These are phyloP conservation scores for Branchipolynoe longqiensis DNA, from an alignment of 2,888 invertebrate genomes.

Conservation along the genomic window DNA sequence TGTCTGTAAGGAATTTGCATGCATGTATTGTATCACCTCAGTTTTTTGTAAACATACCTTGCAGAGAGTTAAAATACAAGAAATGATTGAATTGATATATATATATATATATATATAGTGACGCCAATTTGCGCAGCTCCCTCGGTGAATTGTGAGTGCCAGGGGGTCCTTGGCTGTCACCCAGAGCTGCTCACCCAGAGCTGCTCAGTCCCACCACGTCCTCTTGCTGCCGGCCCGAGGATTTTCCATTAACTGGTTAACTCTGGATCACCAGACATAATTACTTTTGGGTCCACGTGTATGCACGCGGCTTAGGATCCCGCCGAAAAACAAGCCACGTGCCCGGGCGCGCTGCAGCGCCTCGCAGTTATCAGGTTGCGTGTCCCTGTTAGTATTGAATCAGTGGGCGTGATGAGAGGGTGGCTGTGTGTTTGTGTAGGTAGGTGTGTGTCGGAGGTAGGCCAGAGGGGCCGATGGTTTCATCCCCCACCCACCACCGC, in stretches of 20 bases:
- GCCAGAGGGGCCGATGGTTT: no score
- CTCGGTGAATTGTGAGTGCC: no score
- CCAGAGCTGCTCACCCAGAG: conserved; percentile 21
- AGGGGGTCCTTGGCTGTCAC: not conserved
- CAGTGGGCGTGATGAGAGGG: not conserved
- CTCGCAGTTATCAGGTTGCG: conserved; percentile 48
- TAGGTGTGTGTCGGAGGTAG: no score
- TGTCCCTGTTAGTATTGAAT: conserved; percentile 42
- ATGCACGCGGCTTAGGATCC: not conserved
- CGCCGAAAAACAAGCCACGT: not conserved
- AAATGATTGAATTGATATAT: no score
- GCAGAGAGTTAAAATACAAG: no score
- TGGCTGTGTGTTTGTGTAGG: conserved; percentile 5
- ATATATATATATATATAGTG: not conserved
- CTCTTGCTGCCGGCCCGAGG: conserved; percentile 5
- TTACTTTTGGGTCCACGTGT: conserved; percentile 40
- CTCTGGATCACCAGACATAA: conserved; percentile 40
- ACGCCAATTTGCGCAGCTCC: no score
- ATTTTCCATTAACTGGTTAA: conserved; percentile 53
- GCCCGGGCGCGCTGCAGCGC: conserved; percentile 10
- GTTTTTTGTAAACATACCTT: no score
- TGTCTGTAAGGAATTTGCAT: no score
- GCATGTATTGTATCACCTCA: no score
- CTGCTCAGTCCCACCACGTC: conserved; percentile 4
- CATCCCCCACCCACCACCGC: no score